A percentile compares a stretch with the other conserved stretches of the same genome.
phyloP scores from a whole-genome alignment of 2,113 vertebrate species.

The Strix aluco region DNA sequence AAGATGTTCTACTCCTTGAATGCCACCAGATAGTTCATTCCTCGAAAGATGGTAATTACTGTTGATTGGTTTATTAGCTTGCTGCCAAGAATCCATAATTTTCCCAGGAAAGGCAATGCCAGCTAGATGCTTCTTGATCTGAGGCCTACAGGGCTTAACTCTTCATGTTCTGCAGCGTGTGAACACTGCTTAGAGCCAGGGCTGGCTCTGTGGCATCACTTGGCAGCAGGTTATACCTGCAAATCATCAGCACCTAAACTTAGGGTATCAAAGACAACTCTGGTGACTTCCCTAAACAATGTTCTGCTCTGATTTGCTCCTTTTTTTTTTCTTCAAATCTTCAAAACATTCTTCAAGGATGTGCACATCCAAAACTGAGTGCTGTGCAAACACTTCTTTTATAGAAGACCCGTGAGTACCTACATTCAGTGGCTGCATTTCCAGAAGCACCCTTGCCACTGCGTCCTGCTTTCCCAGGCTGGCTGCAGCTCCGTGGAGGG shows the following conservation, averaged over 20 bases:
- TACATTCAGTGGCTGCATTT: background rate
- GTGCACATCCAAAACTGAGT: background rate
- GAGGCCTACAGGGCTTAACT: background rate
- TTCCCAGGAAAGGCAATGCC: background rate
- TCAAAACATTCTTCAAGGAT: background rate
- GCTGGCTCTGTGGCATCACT: background rate
- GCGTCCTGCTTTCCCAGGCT: background rate
- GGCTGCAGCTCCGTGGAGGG: background rate
- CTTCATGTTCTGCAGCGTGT: background rate
- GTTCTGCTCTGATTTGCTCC: background rate
- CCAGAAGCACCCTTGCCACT: background rate
- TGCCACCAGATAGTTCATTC: background rate
- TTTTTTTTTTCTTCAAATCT: background rate
- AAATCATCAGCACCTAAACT: background rate
- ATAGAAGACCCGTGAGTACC: background rate
- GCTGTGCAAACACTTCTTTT: background rate
- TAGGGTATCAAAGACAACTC: background rate
- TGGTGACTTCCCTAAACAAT: background rate
- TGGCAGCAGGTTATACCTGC: background rate
- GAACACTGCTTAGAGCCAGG: background rate
- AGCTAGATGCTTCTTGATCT: background rate
- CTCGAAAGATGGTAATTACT: constrained; percentile 31
- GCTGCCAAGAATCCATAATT: constrained; percentile 11
- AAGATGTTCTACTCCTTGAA: background rate
- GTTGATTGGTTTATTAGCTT: constrained; percentile 27